Percentiles rank a stretch among this genome's conserved stretches.
Conservation (phyloP, 2,113 vertebrate genomes). For the Lampris megalopsis region DNA sequence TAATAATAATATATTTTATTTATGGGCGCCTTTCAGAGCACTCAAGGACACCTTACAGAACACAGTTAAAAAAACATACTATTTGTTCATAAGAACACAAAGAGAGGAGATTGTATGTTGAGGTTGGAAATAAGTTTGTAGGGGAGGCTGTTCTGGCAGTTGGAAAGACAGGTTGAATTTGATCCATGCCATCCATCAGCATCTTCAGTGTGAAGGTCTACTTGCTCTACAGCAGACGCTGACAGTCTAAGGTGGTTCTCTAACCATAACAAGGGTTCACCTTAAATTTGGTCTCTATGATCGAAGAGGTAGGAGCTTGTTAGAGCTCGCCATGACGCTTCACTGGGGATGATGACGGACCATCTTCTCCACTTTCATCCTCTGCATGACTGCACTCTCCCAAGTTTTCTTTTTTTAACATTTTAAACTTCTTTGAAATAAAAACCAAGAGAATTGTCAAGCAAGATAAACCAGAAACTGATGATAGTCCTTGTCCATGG, state of each 20-base stretch:
- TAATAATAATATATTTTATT: no score
- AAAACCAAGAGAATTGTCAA: not conserved
- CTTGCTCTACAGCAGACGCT: conserved; percentile 31
- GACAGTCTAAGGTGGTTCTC: conserved; percentile 10
- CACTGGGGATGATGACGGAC: not conserved
- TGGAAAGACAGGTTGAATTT: conserved; percentile 47
- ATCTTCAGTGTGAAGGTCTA: conserved; percentile 16
- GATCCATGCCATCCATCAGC: conserved; percentile 48
- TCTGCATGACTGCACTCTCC: conserved; percentile 12
- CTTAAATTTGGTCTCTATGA: conserved; percentile 58
- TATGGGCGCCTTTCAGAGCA: no score
- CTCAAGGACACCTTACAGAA: no score
- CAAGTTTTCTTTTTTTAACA: conserved; percentile 22
- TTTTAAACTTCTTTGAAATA: conserved; percentile 14
- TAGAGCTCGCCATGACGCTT: conserved; percentile 42
- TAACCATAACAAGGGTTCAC: conserved; percentile 54
- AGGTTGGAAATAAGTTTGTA: conserved; percentile 12
- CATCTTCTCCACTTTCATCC: no score
- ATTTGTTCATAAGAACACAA: conserved; percentile 9
- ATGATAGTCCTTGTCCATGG: no score
- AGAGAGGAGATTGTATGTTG: not conserved
- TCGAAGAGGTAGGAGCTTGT: conserved; percentile 61
- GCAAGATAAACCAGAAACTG: not conserved
- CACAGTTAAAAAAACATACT: no score
- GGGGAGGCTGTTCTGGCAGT: conserved; percentile 19